A percentile compares a stretch with the other conserved stretches of the same genome.
Evolutionary conservation across 1,140 invertebrate genomes (phyloP).

Genomic region (Diplogasteroides magnus): DNA sequence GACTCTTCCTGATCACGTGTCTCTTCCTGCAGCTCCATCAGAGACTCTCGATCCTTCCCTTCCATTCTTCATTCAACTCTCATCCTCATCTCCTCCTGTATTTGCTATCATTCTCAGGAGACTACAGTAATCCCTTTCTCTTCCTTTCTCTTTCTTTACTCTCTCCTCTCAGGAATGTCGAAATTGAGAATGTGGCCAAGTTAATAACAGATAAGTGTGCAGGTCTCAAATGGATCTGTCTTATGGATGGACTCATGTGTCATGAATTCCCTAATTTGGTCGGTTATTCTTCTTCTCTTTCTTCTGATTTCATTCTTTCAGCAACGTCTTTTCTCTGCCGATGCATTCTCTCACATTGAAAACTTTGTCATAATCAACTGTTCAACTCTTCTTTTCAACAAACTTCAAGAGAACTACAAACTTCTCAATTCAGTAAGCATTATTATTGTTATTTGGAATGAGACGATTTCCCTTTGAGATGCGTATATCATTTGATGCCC

Average conservation of each 20-base stretch:
- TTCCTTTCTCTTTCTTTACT: neutral
- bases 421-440: slow-evolving; percentile 15
- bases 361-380: slow-evolving; percentile 14
- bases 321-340: slow-evolving; percentile 14
- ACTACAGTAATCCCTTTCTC: slow-evolving; percentile 15
- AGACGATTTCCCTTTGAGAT: slow-evolving; percentile 11
- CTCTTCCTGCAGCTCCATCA: neutral
- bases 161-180: slow-evolving; percentile 9
- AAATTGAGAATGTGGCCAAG: slow-evolving; percentile 17
- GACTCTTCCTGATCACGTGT: slow-evolving; percentile 10
- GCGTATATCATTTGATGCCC: slow-evolving; percentile 10
- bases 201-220: slow-evolving; percentile 19
- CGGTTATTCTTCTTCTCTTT: too few relatives aligned
- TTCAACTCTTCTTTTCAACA: slow-evolving; percentile 16
- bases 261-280: slow-evolving; percentile 16
- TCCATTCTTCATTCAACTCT: neutral
- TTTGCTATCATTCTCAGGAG: slow-evolving; percentile 16
- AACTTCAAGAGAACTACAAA: slow-evolving; percentile 2
- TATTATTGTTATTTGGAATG: neutral
- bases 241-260: slow-evolving; percentile 22
- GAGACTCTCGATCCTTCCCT: neutral
- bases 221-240: slow-evolving; percentile 19
- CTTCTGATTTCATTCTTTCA: slow-evolving; percentile 6
- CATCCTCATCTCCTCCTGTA: slow-evolving; percentile 6
- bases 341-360: slow-evolving; percentile 17